Conservation (phyloP, 2,888 invertebrate species). For the Erpobdella octoculata region DNA sequence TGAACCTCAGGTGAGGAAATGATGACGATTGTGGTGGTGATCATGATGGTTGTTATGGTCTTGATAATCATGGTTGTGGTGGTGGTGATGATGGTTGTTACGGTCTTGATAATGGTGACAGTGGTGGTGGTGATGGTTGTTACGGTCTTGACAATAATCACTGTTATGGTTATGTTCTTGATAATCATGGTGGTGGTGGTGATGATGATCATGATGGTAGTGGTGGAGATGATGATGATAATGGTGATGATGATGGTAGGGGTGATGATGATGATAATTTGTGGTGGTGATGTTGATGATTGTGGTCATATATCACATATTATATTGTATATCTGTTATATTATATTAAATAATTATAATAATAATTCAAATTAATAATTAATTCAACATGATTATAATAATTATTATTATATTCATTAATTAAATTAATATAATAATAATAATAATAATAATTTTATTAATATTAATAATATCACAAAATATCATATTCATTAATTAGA, state of each 20-base stretch:
- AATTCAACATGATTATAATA: not conserved
- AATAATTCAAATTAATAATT: not conserved
- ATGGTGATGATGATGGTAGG: not conserved
- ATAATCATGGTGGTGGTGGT: not conserved
- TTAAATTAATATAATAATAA: not conserved
- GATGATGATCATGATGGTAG: not conserved
- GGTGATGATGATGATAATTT: slow-evolving; percentile 3
- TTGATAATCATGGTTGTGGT: not conserved
- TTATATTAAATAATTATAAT: not conserved
- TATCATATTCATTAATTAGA: not conserved
- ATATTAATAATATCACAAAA: not conserved
- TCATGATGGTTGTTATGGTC: not conserved
- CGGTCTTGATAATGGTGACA: not conserved
- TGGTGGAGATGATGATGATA: not conserved
- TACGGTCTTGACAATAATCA: not conserved
- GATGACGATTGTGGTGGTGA: not conserved
- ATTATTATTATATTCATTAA: not conserved
- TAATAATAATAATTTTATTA: not conserved
- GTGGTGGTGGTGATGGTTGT: not conserved
- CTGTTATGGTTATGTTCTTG: not conserved
- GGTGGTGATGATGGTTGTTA: not conserved
- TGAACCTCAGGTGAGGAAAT: not conserved
- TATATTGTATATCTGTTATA: too few species aligned
- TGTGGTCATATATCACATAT: too few species aligned
- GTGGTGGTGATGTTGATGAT: too few species aligned